phyloP scores from a whole-genome alignment of 1,140 invertebrate genomes.

The Papilio polytes region DNA sequence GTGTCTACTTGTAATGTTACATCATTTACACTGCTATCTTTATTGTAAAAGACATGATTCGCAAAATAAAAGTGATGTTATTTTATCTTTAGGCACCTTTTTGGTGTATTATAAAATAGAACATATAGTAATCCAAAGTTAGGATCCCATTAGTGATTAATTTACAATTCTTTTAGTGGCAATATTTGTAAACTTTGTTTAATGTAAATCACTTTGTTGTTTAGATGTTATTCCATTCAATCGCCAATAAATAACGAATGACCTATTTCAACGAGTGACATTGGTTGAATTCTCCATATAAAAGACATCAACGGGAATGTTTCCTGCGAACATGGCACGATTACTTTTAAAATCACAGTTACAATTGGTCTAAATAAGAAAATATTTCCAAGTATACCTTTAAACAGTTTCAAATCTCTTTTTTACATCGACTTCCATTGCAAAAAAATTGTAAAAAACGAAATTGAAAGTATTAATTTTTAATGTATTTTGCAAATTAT shows the following conservation, averaged over 20 bases:
- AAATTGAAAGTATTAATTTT: neutral
- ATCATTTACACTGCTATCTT: conserved; percentile 55
- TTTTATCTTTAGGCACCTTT: neutral
- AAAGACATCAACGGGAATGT: conserved; percentile 51
- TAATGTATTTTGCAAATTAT: neutral
- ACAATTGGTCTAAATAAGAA: no score
- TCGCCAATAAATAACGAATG: neutral
- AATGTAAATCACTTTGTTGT: neutral
- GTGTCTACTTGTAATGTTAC: conserved; percentile 62
- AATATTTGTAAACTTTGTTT: no score
- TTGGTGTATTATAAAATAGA: no score
- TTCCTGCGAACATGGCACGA: neutral
- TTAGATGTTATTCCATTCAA: conserved; percentile 12
- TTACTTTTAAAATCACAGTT: no score
- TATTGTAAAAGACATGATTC: conserved; percentile 31
- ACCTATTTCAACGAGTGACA: neutral
- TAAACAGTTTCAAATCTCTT: no score
- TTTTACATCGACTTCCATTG: neutral
- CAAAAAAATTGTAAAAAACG: neutral
- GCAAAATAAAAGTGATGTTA: neutral
- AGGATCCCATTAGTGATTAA: no score
- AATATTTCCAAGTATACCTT: no score
- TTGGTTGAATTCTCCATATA: conserved; percentile 28
- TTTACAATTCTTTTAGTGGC: no score
- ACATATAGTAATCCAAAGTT: no score